Conservation (phyloP, 2,113 vertebrate species). For the Hymenochirus boettgeri region DNA sequence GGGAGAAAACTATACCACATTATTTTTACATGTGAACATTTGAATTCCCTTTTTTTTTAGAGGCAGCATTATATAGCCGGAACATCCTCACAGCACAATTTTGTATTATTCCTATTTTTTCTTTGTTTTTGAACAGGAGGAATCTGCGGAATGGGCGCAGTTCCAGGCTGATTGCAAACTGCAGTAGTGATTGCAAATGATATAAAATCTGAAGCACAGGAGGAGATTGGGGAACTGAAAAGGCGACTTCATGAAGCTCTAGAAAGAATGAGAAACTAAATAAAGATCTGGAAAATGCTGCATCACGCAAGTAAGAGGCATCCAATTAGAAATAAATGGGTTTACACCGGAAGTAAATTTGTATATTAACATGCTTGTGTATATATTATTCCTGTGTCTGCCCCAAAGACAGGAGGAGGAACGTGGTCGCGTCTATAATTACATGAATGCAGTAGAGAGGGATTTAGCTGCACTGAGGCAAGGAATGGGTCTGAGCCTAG, state of each 20-base stretch:
- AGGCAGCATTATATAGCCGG: no score
- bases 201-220: slow-evolving; percentile 93
- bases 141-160: slow-evolving; percentile 93
- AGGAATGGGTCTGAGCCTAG: slow-evolving; percentile 87
- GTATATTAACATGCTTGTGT: slow-evolving; percentile 13
- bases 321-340: neutral
- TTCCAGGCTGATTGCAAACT: slow-evolving; percentile 95
- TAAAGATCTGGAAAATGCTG: slow-evolving; percentile 88
- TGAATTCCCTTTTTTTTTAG: no score
- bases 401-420: slow-evolving; percentile 91
- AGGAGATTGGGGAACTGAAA: slow-evolving; percentile 91
- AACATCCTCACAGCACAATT: no score
- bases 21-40: no score
- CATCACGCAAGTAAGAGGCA: slow-evolving; percentile 83
- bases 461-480: slow-evolving; percentile 88
- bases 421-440: slow-evolving; percentile 90
- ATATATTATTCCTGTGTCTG: slow-evolving; percentile 22
- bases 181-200: slow-evolving; percentile 95
- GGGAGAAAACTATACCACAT: no score
- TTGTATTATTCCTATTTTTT: no score
- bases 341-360: neutral
- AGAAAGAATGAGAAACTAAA: slow-evolving; percentile 90
- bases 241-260: slow-evolving; percentile 80
- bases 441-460: slow-evolving; percentile 93
- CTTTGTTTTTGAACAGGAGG: slow-evolving; percentile 65